These are phyloP conservation scores for Tetrax tetrax DNA, from an alignment of 2,113 vertebrate genomes.

Conservation along the genomic window DNA sequence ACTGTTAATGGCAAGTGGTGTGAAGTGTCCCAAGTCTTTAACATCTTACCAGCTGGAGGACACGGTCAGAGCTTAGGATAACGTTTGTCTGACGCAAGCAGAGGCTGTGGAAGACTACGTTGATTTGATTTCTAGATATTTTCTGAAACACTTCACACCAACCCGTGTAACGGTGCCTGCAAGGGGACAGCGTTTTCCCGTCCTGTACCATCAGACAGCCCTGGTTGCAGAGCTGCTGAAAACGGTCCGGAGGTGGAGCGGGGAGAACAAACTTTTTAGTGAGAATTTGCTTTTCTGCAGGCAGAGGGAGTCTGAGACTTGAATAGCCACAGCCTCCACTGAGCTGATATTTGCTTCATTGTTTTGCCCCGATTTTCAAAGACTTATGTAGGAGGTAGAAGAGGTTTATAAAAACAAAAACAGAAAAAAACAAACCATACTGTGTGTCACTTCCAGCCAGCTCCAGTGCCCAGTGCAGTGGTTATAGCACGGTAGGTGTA, in stretches of 20 bases:
- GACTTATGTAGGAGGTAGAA: neutral
- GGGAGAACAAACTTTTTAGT: accelerated
- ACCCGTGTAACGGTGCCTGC: accelerated
- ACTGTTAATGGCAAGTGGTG: neutral
- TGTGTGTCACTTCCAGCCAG: neutral
- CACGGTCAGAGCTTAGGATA: accelerated
- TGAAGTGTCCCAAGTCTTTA: neutral
- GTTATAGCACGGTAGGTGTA: neutral
- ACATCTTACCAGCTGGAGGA: neutral
- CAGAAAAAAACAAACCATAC: accelerated
- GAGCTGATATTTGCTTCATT: neutral
- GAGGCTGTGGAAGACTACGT: neutral
- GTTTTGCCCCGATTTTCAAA: neutral
- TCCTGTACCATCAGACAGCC: accelerated
- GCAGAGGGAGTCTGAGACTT: conserved; percentile 5
- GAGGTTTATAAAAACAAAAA: neutral
- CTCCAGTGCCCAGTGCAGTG: neutral
- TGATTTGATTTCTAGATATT: neutral
- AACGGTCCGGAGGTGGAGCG: accelerated
- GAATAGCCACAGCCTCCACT: accelerated
- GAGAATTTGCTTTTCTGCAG: neutral
- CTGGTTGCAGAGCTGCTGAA: accelerated
- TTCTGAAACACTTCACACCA: accelerated
- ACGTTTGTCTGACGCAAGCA: accelerated
- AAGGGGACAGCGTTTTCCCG: accelerated